Evolutionary conservation across 2,888 invertebrate genomes (phyloP).

Genomic region (Spatulosminthurus flaviceps): DNA sequence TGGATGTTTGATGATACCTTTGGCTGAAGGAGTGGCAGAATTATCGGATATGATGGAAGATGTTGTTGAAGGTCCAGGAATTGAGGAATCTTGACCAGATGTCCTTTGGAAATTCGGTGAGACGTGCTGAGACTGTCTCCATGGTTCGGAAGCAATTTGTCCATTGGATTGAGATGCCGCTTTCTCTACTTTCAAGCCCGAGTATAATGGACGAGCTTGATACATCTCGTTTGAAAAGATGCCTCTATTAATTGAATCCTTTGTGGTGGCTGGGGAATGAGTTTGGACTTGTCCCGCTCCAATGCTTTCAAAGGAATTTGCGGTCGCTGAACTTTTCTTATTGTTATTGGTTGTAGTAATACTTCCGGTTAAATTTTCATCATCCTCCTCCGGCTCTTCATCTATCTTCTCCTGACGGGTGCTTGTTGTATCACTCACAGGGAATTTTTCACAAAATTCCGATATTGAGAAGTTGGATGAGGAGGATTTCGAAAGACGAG

Average conservation of each 20-base stretch:
- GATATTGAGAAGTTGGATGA: slow-evolving; percentile 63
- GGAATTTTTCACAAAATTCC: slow-evolving; percentile 63
- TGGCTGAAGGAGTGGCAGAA: not conserved
- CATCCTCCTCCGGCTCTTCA: slow-evolving; percentile 48
- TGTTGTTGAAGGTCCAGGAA: not conserved
- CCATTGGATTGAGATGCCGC: not conserved
- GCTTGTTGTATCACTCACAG: slow-evolving; percentile 42
- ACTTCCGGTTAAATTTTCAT: slow-evolving; percentile 34
- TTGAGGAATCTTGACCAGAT: not conserved
- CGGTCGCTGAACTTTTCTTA: slow-evolving; percentile 3
- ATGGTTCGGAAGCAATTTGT: not conserved
- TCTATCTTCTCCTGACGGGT: slow-evolving; percentile 38
- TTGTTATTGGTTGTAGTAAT: not conserved
- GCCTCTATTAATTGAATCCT: not conserved
- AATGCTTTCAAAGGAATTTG: not conserved
- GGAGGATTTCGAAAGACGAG: slow-evolving; percentile 60
- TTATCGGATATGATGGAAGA: not conserved
- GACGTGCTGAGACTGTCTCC: not conserved
- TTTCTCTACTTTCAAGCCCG: not conserved
- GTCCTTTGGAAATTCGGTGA: not conserved
- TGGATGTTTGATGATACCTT: not conserved
- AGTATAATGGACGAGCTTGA: not conserved
- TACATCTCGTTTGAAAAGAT: not conserved
- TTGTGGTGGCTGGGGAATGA: not conserved
- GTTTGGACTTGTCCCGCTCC: not conserved